A percentile compares a stretch with the other conserved stretches of the same genome.
These are phyloP conservation scores for Bubo bubo DNA, from an alignment of 2,113 vertebrate species.

Conservation along the genomic window DNA sequence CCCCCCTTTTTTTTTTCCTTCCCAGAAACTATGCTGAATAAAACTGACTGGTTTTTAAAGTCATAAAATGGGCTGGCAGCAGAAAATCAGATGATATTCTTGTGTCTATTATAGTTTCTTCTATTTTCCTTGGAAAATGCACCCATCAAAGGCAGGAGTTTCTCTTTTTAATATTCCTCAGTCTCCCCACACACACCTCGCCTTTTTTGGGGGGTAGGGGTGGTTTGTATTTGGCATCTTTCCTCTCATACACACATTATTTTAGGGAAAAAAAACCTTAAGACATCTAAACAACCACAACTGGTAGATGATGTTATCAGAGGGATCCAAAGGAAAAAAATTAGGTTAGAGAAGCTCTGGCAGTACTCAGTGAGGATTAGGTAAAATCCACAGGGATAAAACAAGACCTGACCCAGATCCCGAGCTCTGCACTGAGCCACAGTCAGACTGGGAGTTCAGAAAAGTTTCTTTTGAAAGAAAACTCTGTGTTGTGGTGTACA, in stretches of 20 bases:
- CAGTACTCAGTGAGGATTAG: conserved; percentile 27
- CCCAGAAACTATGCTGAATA: conserved; percentile 63
- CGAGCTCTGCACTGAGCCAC: background rate
- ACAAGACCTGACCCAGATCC: conserved; percentile 16
- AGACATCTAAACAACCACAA: conserved; percentile 1
- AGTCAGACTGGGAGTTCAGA: background rate
- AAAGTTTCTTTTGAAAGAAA: conserved; percentile 2
- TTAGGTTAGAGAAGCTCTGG: conserved; percentile 19
- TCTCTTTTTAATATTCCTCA: conserved; percentile 23
- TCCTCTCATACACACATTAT: background rate
- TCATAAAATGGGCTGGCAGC: conserved; percentile 59
- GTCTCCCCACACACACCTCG: background rate
- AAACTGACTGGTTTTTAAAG: conserved; percentile 55
- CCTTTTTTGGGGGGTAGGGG: background rate
- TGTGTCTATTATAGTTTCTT: conserved; percentile 47
- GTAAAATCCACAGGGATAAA: conserved; percentile 48
- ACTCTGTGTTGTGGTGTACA: background rate
- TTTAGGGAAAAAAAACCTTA: background rate
- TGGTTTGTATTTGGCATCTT: conserved; percentile 12
- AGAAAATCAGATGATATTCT: conserved; percentile 72
- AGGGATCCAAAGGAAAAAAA: conserved; percentile 28
- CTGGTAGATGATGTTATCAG: conserved; percentile 21
- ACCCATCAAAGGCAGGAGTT: conserved; percentile 21
- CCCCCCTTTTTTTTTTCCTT: conserved; percentile 16
- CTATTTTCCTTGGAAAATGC: conserved; percentile 68